Evolutionary conservation across 2,113 vertebrate genomes (phyloP).

Genomic region (Gallinago paraguaiae): DNA sequence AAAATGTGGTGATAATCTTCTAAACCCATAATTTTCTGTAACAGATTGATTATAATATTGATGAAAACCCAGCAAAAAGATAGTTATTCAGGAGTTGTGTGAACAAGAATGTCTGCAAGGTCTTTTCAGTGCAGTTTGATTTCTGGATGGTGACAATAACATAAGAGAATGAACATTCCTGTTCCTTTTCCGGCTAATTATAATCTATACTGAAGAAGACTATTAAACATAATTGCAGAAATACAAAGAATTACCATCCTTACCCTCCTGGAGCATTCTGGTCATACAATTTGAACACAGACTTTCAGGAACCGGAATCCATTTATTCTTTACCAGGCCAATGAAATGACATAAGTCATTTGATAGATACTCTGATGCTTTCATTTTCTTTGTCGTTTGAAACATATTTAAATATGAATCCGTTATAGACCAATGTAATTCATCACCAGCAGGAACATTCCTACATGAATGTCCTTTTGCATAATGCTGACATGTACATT

Average conservation of each 20-base stretch:
- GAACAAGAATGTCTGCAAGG: background rate
- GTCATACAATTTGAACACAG: background rate
- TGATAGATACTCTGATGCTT: background rate
- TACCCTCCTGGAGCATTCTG: background rate
- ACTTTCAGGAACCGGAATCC: background rate
- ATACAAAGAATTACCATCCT: background rate
- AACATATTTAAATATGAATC: background rate
- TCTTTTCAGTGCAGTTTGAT: background rate
- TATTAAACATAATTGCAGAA: background rate
- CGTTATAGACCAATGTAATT: background rate
- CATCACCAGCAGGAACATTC: background rate
- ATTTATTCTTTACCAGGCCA: background rate
- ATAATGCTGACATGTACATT: background rate
- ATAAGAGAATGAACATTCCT: background rate
- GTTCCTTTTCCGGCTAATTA: background rate
- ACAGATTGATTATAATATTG: background rate
- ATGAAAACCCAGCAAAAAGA: background rate
- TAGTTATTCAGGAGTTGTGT: background rate
- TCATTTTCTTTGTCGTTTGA: background rate
- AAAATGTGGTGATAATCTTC: background rate
- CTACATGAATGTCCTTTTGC: background rate
- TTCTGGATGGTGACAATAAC: background rate
- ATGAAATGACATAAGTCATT: background rate
- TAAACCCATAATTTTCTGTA: background rate
- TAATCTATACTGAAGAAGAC: background rate